Percentiles rank a stretch among this genome's conserved stretches.
Evolutionary conservation across 1,140 invertebrate species (phyloP).

Genomic region (Drosophila punjabiensis): DNA sequence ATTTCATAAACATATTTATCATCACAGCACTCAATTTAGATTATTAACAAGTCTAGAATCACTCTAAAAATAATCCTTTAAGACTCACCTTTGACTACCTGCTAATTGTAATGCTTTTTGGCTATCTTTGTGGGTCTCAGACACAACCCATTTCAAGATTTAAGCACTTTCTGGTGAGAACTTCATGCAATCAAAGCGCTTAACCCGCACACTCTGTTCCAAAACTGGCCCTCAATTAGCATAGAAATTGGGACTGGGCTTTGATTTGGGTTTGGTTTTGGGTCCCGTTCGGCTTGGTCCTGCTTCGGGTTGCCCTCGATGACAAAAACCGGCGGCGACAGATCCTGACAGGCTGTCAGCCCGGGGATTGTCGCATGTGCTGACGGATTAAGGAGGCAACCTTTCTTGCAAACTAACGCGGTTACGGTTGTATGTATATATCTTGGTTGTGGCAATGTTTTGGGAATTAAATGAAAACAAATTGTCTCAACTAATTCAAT

Average conservation of each 20-base stretch:
- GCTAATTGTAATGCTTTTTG: slow-evolving; percentile 38
- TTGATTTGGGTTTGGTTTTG: slow-evolving; percentile 62
- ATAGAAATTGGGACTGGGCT: slow-evolving; percentile 70
- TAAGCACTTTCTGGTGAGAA: slow-evolving; percentile 25
- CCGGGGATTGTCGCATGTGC: slow-evolving; percentile 38
- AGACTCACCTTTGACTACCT: not conserved
- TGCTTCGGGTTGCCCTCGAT: slow-evolving; percentile 4
- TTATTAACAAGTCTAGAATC: not conserved
- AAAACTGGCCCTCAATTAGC: slow-evolving; percentile 66
- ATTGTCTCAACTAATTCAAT: slow-evolving; percentile 73
- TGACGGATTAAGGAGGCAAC: slow-evolving; percentile 44
- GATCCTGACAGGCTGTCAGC: slow-evolving; percentile 55
- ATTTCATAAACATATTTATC: not conserved
- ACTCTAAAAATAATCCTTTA: slow-evolving; percentile 1
- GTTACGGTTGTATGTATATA: not conserved
- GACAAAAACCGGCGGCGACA: slow-evolving; percentile 11
- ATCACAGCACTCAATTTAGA: not conserved
- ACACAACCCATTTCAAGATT: slow-evolving; percentile 46
- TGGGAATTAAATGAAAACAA: slow-evolving; percentile 71
- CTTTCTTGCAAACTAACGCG: slow-evolving; percentile 2
- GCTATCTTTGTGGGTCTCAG: not conserved
- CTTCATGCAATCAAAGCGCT: slow-evolving; percentile 46
- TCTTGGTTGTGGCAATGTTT: slow-evolving; percentile 36
- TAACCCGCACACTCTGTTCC: slow-evolving; percentile 23
- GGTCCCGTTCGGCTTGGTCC: too few relatives aligned